Conservation (phyloP, 2,797 vertebrate genomes). For the Pangasius djambal region DNA sequence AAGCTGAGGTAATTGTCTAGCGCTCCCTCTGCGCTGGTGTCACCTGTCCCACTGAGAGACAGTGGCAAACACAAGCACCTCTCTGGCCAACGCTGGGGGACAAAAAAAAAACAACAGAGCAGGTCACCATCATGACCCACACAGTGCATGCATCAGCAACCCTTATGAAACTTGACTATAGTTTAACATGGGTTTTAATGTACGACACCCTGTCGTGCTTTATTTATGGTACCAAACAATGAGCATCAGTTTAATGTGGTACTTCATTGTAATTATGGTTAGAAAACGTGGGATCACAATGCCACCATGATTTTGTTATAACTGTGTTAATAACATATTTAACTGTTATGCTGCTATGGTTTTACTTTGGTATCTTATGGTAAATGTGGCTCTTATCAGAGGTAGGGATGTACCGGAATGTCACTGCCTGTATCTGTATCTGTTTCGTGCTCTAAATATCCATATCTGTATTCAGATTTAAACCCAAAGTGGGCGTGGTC, state of each 20-base stretch:
- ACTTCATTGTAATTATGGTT: not conserved
- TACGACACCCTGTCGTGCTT: not conserved
- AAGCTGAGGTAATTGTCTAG: conserved; percentile 54
- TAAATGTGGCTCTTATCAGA: not conserved
- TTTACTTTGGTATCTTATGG: not conserved
- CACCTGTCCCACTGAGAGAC: conserved; percentile 47
- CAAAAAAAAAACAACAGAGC: not conserved
- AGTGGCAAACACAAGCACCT: conserved; percentile 30
- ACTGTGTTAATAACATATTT: not conserved
- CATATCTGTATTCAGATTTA: not conserved
- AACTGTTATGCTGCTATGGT: not conserved
- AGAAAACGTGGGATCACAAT: not conserved
- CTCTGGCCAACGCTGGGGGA: conserved; percentile 27
- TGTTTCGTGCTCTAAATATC: not conserved
- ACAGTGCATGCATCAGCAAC: conserved; percentile 6
- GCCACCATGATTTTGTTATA: not conserved
- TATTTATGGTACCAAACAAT: not conserved
- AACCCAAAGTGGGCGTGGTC: not conserved
- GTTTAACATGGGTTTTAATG: not conserved
- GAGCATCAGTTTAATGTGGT: not conserved
- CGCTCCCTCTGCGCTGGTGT: conserved; percentile 34
- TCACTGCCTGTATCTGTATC: not conserved
- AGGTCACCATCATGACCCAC: conserved; percentile 2
- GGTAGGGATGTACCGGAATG: too few species aligned
- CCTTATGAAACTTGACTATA: not conserved